Base-by-base conservation (phyloP, 2,888 invertebrate genomes). In the Drosophila anomelani region DNA sequence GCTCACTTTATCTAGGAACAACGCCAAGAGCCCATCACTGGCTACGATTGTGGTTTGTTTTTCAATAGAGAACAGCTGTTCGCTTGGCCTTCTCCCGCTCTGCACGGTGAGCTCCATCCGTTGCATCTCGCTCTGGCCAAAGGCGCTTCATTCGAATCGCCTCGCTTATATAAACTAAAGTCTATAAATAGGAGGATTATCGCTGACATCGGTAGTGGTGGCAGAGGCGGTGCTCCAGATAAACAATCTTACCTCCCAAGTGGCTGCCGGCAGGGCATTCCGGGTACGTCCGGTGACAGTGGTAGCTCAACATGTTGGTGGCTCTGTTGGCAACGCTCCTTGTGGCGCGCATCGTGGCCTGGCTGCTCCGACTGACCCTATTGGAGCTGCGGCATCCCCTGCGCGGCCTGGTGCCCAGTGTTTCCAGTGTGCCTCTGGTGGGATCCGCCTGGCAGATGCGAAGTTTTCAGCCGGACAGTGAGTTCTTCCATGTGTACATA, bases 381-480 rank as follows among this genome's bases (percentile, higher is more conserved):
- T 51, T 9, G 58, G 85, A 87, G 51, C 59, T 38, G 6, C 54
- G 20, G 0, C 70, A 83, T 13, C 83, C 71, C 0, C 49, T 84
- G 12, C 39, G 58, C 8, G 60, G 62, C 3, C 6, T 76, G 44
- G 85, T 91, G 60, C 92, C 91, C 8, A 82, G 85, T 44, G 87
- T 92, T 4, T 87, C 88, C 3, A 61, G 68, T 3, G 13, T 91
- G 23, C 92, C 92, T 3, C 12, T 92, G 4, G 49, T 92, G 13
- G 92, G 92, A 6, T 86, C 84, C 60, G 32, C 82, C 8, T 75
- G 86, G 46, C 80, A 81, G 13, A 64, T 90, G 77, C 81, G 79
- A 6, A 60, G 79, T n/a, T 85, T 92, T 58, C 87, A 88, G 43
- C 85, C 91, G 4, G 88, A 92, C 23, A 91, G 91, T 91, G 75